Conservation (phyloP, 2,888 invertebrate species). For the Drosophila eohydei region DNA sequence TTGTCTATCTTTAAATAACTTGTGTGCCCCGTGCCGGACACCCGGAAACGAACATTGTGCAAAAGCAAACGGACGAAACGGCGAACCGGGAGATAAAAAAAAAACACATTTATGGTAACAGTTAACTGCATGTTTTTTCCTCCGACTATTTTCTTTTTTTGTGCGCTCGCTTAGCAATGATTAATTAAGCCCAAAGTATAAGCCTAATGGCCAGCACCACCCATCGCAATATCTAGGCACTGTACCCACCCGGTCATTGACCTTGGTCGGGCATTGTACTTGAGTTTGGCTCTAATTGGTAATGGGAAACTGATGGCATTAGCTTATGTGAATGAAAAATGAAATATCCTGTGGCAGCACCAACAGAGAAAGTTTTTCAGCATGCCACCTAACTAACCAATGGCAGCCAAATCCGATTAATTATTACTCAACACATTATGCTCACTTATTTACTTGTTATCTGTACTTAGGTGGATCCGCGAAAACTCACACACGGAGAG, state of each 20-base stretch:
- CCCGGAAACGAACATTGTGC: constrained; percentile 62
- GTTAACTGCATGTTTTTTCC: constrained; percentile 31
- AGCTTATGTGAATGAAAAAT: constrained; percentile 33
- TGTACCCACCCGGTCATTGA: constrained; percentile 33
- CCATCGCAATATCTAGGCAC: not conserved
- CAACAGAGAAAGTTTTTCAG: not conserved
- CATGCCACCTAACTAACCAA: not conserved
- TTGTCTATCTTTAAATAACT: constrained; percentile 72
- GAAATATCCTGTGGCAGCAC: constrained; percentile 13
- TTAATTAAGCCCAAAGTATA: constrained; percentile 69
- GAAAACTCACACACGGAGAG: not conserved
- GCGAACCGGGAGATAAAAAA: constrained; percentile 37
- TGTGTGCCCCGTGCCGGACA: constrained; percentile 49
- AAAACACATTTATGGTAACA: constrained; percentile 67
- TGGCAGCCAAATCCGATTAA: not conserved
- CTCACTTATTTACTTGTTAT: not conserved
- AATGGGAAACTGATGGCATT: constrained; percentile 26
- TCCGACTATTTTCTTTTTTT: not conserved
- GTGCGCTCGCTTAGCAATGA: constrained; percentile 63
- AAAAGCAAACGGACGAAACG: constrained; percentile 41
- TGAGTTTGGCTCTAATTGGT: constrained; percentile 31
- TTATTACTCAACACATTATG: not conserved
- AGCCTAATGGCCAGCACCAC: constrained; percentile 60
- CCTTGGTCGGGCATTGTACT: constrained; percentile 32
- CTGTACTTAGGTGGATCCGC: not conserved